Evolutionary conservation across 2,797 vertebrate species (phyloP).

Genomic region (Capromys pilorides): DNA sequence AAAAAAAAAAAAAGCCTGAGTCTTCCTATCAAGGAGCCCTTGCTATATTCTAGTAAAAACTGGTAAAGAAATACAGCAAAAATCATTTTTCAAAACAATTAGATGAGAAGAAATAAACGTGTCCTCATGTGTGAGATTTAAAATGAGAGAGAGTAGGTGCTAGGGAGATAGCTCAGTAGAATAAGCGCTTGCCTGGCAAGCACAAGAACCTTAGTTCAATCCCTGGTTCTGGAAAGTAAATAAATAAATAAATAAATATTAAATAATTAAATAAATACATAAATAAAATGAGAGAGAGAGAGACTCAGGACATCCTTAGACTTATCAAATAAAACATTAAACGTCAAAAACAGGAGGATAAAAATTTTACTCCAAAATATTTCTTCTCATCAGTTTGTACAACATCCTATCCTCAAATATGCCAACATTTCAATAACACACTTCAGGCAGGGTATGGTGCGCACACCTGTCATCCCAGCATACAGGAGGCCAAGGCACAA

Average conservation of each 20-base stretch:
- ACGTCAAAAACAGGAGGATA: neutral
- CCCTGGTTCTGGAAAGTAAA: too few species aligned
- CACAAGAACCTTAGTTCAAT: too few species aligned
- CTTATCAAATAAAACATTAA: slow-evolving; percentile 32
- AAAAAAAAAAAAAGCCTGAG: neutral
- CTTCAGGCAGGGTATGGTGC: neutral
- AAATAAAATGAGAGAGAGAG: neutral
- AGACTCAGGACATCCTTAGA: neutral
- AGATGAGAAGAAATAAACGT: neutral
- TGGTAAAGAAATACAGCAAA: slow-evolving; percentile 5
- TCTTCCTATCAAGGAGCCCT: neutral
- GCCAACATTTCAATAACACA: neutral
- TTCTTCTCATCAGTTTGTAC: neutral
- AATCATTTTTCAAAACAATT: slow-evolving; percentile 26
- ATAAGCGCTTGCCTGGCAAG: too few species aligned
- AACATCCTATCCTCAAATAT: slow-evolving; percentile 41
- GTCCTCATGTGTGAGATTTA: neutral
- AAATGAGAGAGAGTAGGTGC: neutral
- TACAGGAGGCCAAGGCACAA: neutral
- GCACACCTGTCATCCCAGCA: neutral
- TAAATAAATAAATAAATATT: too few species aligned
- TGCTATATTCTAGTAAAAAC: neutral
- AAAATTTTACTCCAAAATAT: neutral
- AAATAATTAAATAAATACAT: too few species aligned
- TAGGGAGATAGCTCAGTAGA: too few species aligned